A percentile compares a stretch with the other conserved stretches of the same genome.
phyloP scores from a whole-genome alignment of 2,888 invertebrate genomes.

The Tryphoninae sp. region DNA sequence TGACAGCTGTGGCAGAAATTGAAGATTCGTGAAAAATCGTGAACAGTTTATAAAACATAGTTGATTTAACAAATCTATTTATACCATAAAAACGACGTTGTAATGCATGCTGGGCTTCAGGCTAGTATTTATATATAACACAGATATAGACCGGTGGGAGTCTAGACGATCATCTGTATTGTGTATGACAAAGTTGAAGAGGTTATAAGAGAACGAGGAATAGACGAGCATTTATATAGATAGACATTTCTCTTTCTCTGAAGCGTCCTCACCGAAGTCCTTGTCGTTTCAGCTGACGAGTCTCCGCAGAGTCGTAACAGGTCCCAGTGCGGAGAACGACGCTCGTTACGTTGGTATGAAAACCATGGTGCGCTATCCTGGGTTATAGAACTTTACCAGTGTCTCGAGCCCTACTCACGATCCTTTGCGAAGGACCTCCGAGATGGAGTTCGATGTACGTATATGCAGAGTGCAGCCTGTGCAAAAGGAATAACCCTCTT shows the following conservation, averaged over 20 bases:
- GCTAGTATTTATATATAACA: not conserved
- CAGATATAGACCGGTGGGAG: slow-evolving; percentile 16
- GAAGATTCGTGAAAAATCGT: too few relatives aligned
- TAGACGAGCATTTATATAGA: slow-evolving; percentile 8
- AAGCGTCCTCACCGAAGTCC: slow-evolving; percentile 41
- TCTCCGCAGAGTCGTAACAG: slow-evolving; percentile 55
- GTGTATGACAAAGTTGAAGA: slow-evolving; percentile 39
- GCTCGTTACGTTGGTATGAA: slow-evolving; percentile 52
- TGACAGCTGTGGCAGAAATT: too few relatives aligned
- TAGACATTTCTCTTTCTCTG: slow-evolving; percentile 29
- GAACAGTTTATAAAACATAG: too few relatives aligned
- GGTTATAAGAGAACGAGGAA: slow-evolving; percentile 26
- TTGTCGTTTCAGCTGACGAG: slow-evolving; percentile 51
- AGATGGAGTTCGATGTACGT: slow-evolving; percentile 28
- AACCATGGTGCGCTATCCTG: slow-evolving; percentile 30
- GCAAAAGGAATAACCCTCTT: slow-evolving; percentile 22
- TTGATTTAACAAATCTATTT: too few relatives aligned
- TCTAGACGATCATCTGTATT: slow-evolving; percentile 43
- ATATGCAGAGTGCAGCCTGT: slow-evolving; percentile 23
- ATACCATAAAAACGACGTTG: too few relatives aligned
- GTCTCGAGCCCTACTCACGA: slow-evolving; percentile 59
- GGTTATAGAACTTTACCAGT: slow-evolving; percentile 42
- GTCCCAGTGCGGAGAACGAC: slow-evolving; percentile 55
- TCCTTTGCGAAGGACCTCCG: slow-evolving; percentile 41
- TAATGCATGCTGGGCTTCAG: too few relatives aligned